phyloP scores from a whole-genome alignment of 2,888 invertebrate genomes.

The Tholera decimalis region DNA sequence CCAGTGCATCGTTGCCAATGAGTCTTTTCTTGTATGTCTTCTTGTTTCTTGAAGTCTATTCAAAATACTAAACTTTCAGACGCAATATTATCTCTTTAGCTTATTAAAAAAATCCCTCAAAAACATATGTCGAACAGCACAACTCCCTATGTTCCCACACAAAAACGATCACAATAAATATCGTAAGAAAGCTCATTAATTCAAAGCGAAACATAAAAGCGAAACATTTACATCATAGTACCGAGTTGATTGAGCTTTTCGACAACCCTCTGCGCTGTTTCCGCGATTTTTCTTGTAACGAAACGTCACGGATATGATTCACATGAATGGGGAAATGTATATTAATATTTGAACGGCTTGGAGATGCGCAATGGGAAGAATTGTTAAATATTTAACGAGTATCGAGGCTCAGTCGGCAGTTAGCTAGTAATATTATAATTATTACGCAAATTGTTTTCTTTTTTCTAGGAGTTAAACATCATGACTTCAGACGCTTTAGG shows the following conservation, averaged over 20 bases:
- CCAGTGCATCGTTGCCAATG: too few species aligned
- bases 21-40: too few species aligned
- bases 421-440: too few species aligned
- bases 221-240: constrained; percentile 52
- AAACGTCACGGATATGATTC: constrained; percentile 19
- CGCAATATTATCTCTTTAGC: too few species aligned
- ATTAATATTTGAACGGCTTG: constrained; percentile 40
- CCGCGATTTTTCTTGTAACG: constrained; percentile 39
- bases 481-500: too few species aligned
- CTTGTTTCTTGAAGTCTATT: too few species aligned
- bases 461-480: too few species aligned
- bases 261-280: constrained; percentile 26
- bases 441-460: too few species aligned
- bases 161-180: constrained; percentile 38
- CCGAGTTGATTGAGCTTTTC: constrained; percentile 55
- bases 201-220: constrained; percentile 50
- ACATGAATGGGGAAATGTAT: constrained; percentile 26
- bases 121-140: background rate
- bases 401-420: background rate
- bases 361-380: background rate
- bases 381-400: background rate
- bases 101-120: constrained; percentile 6
- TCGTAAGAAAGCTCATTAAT: constrained; percentile 47
- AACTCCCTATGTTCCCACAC: constrained; percentile 15
- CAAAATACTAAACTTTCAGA: too few species aligned